Conservation (phyloP, 2,113 vertebrate genomes). For the Neolamprologus sp. region DNA sequence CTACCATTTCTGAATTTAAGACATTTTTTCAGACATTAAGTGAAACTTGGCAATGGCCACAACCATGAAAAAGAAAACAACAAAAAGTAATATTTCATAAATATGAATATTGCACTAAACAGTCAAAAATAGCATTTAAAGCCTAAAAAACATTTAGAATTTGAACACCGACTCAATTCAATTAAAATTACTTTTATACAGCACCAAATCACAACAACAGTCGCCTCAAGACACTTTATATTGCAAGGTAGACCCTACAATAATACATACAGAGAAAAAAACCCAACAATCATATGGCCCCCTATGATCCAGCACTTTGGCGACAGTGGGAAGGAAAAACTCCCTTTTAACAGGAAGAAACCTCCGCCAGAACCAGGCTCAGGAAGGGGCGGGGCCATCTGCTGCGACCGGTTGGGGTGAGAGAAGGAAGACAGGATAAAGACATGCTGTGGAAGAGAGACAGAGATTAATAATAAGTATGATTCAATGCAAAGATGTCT, state of each 20-base stretch:
- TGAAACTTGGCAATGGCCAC: neutral
- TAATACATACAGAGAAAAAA: neutral
- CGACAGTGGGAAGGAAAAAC: neutral
- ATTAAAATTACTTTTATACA: neutral
- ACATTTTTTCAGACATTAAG: neutral
- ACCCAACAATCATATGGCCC: neutral
- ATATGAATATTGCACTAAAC: neutral
- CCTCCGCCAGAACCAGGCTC: neutral
- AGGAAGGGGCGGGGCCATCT: neutral
- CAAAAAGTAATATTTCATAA: neutral
- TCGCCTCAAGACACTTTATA: neutral
- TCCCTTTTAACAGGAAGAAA: neutral
- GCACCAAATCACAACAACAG: fast-evolving
- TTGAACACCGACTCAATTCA: neutral
- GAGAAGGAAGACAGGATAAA: neutral
- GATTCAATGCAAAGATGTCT: fast-evolving
- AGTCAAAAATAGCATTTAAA: neutral
- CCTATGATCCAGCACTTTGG: neutral
- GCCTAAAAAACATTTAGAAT: neutral
- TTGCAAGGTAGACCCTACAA: neutral
- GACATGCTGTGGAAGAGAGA: neutral
- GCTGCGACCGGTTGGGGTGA: fast-evolving
- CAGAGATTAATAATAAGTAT: fast-evolving
- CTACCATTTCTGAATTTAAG: neutral
- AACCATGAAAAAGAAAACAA: neutral